Evolutionary conservation across 2,888 invertebrate species (phyloP), one percentile per base, ranked within the genome.

Genomic region (Athripsodes cinereus): DNA sequence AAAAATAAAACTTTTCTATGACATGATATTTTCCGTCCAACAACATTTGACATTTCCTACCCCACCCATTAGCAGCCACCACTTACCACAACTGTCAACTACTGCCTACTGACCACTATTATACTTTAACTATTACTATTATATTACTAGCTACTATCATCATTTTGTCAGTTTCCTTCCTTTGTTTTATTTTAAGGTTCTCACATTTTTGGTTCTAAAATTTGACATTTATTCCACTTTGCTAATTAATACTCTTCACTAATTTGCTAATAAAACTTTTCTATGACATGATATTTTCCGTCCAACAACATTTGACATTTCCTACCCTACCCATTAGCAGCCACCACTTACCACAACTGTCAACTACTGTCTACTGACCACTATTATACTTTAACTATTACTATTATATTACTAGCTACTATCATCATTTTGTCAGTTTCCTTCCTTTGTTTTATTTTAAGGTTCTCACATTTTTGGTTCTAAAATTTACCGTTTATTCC

Each of bases 1-100:
- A 40, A 16, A 40, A 16, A 40, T n/a, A 40, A 40, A 40, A 16
- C 16, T 40, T 40, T 40, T 5, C 40, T 13, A 16, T 40, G 26
- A 26, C 26, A 26, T 26, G 26, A 26, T 10, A 10, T 26, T 26
- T 26, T 26, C 26, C 26, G 3, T 53, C 52, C 47, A 50, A n/a
- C n/a, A n/a, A 57, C 47, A 26, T 20, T 55, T 40, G 55, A 55
- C 59, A 52, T 57, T 62, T 61, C 55, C 53, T 58, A 53, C 53
- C 47, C 47, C 35, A 50, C 20, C 34, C 49, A 11, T 19, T 8
- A 21, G 21, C 35, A 22, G 11, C 40, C 22, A n/a, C 40, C 16
- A 3, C 16, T 13, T 13, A 13, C 13, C 8, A 8, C 40, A 5
- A 13, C 40, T 40, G 40, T n/a, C 40, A 3, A 40, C 26, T 26